Evolutionary conservation across 2,113 vertebrate species (phyloP).

Genomic region (Cyphomyrus plagiostoma): DNA sequence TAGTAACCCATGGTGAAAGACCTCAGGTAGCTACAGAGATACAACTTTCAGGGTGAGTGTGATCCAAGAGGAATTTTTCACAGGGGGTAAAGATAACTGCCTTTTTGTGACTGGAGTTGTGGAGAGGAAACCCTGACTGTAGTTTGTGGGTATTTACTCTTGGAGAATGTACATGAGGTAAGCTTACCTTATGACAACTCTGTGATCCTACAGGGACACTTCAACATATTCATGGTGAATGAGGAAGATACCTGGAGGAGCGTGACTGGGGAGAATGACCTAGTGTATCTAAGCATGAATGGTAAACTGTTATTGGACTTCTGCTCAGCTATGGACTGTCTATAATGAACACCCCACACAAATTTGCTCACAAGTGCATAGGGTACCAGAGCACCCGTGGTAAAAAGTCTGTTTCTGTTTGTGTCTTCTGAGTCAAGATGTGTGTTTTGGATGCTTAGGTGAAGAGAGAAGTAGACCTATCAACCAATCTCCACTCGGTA

Average conservation of each 20-base stretch:
- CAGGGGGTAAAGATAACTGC: background rate
- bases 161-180: background rate
- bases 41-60: background rate
- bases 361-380: background rate
- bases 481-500: background rate
- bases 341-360: background rate
- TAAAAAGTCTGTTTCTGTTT: background rate
- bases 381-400: background rate
- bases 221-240: background rate
- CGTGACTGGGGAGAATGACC: background rate
- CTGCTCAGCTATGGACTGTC: background rate
- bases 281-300: background rate
- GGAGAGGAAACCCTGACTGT: background rate
- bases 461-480: background rate
- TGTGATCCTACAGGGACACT: background rate
- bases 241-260: background rate
- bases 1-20: background rate
- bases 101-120: background rate
- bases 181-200: background rate
- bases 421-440: background rate
- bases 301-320: background rate
- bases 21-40: background rate
- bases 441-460: background rate
- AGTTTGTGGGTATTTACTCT: background rate
- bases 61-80: background rate